These are phyloP conservation scores for Amorpha juglandis DNA, from an alignment of 2,888 invertebrate genomes.

Conservation along the genomic window DNA sequence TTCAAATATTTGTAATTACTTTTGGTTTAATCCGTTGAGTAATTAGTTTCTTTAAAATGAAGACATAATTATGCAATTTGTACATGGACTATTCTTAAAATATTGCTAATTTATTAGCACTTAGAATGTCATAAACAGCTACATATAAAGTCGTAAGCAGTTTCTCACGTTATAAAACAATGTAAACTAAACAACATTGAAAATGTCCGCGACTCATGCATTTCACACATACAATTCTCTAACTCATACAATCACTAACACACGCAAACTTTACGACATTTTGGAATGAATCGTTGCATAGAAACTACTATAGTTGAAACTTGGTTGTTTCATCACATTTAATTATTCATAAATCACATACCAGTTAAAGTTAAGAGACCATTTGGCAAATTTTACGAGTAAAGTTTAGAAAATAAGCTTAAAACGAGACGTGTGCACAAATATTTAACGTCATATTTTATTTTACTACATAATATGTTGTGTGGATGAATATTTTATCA, in stretches of 20 bases:
- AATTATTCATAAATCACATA: conserved; percentile 63
- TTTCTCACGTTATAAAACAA: conserved; percentile 17
- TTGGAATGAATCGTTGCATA: conserved; percentile 44
- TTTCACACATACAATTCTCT: conserved; percentile 11
- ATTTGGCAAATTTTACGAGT: conserved; percentile 60
- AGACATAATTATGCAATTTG: neutral
- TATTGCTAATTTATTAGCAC: conserved; percentile 12
- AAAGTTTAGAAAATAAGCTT: conserved; percentile 51
- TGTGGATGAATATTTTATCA: conserved; percentile 18
- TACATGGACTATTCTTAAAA: neutral
- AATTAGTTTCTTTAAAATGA: neutral
- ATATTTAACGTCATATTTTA: conserved; percentile 49
- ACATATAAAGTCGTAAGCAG: conserved; percentile 19
- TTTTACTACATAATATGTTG: conserved; percentile 40
- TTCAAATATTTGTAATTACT: neutral
- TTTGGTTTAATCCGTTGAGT: too few species aligned
- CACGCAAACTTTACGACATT: conserved; percentile 31
- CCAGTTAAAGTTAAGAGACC: conserved; percentile 58
- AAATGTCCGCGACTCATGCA: neutral
- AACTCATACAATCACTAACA: conserved; percentile 36
- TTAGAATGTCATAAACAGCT: conserved; percentile 1
- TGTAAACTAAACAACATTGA: conserved; percentile 18
- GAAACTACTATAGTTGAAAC: conserved; percentile 47
- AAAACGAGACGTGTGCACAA: conserved; percentile 46
- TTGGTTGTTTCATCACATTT: conserved; percentile 55